Evolutionary conservation across 35 echinoderm and acorn worm genomes (phyloP), one percentile per base, ranked within the genome.

Genomic region (Strongylocentrotus purpuratus): DNA sequence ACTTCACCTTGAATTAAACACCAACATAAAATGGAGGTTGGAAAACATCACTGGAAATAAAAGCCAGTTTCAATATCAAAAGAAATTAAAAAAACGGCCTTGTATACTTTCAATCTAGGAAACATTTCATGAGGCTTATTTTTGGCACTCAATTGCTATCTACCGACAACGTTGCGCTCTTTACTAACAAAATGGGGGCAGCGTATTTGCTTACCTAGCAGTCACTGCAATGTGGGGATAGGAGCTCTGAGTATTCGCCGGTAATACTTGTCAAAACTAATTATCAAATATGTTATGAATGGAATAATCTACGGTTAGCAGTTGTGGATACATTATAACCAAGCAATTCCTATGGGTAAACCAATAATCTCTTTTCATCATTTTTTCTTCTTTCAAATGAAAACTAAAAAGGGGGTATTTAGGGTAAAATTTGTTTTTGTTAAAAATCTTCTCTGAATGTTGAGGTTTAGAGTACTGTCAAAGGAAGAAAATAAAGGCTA

Each of bases 81-180:
- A 78, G 65, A 78, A 78, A 78, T n/a, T 78, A 4, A 7, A 9
- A 9, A 78, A 78, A 78, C 65, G 65, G 20, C 65, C 65, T 78
- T 78, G 65, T 28, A 78, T 78, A 78, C 20, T 78, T 78, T 78
- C n/a, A 78, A 78, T 78, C 65, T 78, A 78, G 65, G 65, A 78
- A 78, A 78, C 65, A 22, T 78, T 78, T 28, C 25, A 78, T 78
- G 65, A 78, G 20, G 65, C 65, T 78, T 78, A 78, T 78, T 78
- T 78, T 78, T 78, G 65, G 65, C 65, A 78, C 65, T 28, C 22
- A 78, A 28, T 59, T 59, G 52, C 52, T 14, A 59, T n/a, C 65
- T 78, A n/a, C 22, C 50, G 3, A 41, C 35, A 9, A 55, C 9
- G 50, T 55, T 55, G 15, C 10, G 50, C 10, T 6, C 28, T 78